Percentiles rank a stretch among this genome's conserved stretches.
Conservation (phyloP, 2,888 invertebrate species). For the Luperina testacea region DNA sequence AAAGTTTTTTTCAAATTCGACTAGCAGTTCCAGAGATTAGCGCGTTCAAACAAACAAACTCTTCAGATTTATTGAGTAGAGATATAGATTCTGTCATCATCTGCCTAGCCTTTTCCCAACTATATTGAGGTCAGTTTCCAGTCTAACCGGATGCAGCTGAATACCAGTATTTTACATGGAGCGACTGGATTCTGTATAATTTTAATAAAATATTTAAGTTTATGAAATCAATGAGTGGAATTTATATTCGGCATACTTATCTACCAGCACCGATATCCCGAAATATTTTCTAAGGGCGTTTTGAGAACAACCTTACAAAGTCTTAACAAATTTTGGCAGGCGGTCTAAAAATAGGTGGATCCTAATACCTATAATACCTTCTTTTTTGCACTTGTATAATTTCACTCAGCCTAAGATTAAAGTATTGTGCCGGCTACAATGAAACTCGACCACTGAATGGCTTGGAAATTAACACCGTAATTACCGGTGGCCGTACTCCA, state of each 20-base stretch:
- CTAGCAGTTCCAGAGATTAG: too few species aligned
- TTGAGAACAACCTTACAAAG: too few species aligned
- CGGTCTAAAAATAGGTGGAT: neutral
- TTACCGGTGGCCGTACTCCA: slow-evolving; percentile 15
- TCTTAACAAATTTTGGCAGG: neutral
- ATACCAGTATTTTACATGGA: too few species aligned
- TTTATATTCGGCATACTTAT: neutral
- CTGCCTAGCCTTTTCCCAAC: too few species aligned
- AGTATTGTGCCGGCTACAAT: slow-evolving; percentile 2
- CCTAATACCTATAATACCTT: neutral
- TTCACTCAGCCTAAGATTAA: neutral
- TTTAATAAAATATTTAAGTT: neutral
- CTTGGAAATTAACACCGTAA: slow-evolving; percentile 14
- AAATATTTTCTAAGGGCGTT: neutral
- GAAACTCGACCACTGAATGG: neutral
- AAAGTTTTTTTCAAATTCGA: too few species aligned
- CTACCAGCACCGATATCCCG: neutral
- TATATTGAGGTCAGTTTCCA: too few species aligned
- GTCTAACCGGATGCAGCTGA: too few species aligned
- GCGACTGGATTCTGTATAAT: too few species aligned
- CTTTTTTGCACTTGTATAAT: neutral
- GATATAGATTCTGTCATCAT: too few species aligned
- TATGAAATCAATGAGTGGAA: too few species aligned
- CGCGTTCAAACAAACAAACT: too few species aligned
- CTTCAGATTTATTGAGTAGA: too few species aligned